A percentile compares a stretch with the other conserved stretches of the same genome.
These are phyloP conservation scores for Sarcophaga bullata DNA, from an alignment of 1,140 invertebrate genomes.

Conservation along the genomic window DNA sequence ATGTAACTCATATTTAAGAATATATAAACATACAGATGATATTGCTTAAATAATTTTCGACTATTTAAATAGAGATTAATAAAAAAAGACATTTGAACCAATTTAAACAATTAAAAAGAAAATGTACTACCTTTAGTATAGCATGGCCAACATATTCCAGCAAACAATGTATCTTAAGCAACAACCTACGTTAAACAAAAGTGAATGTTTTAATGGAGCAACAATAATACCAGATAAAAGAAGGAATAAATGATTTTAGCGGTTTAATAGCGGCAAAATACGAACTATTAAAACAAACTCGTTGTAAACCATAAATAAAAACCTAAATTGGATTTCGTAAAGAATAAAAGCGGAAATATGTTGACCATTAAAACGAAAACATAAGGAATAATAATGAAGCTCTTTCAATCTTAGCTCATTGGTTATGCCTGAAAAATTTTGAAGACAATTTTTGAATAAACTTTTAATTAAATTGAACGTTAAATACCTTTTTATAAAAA, in stretches of 20 bases:
- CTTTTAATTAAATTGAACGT: background rate
- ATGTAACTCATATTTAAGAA: too few species aligned
- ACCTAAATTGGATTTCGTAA: background rate
- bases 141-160: background rate
- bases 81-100: background rate
- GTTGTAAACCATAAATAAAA: background rate
- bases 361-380: background rate
- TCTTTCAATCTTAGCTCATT: background rate
- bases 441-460: constrained; percentile 6
- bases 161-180: background rate
- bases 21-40: too few species aligned
- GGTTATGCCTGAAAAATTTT: constrained; percentile 7
- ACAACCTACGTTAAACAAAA: background rate
- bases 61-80: too few species aligned
- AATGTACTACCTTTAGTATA: too few species aligned
- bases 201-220: background rate
- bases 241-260: background rate
- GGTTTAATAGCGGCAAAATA: background rate
- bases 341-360: background rate
- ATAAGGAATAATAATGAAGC: background rate
- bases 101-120: background rate
- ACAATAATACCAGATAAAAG: background rate
- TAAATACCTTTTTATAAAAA: background rate
- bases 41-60: too few species aligned
- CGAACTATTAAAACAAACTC: background rate